Percentiles rank a stretch among this genome's conserved stretches.
Evolutionary conservation across 2,888 invertebrate species (phyloP).

Genomic region (Nephrotoma guestfalica): DNA sequence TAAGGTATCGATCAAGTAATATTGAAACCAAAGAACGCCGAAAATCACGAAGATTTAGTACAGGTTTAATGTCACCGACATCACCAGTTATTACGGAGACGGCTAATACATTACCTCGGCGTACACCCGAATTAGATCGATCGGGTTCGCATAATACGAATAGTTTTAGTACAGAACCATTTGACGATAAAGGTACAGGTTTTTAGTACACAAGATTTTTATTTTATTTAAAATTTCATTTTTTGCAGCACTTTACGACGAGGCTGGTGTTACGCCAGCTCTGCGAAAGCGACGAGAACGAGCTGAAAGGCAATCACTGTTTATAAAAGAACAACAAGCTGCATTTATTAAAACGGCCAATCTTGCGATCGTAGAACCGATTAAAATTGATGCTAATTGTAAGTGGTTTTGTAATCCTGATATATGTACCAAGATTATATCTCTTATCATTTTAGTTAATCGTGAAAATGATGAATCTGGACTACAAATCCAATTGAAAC

Average conservation of each 20-base stretch:
- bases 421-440: neutral
- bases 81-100: slow-evolving; percentile 13
- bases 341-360: slow-evolving; percentile 23
- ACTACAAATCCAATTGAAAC: slow-evolving; percentile 52
- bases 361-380: neutral
- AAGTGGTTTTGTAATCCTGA: neutral
- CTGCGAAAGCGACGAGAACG: slow-evolving; percentile 66
- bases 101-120: slow-evolving; percentile 16
- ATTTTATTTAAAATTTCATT: neutral
- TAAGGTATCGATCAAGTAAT: slow-evolving; percentile 45
- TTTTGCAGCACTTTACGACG: slow-evolving; percentile 20
- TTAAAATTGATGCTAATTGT: neutral
- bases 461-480: slow-evolving; percentile 42
- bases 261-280: slow-evolving; percentile 68
- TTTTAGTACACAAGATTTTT: neutral
- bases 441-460: slow-evolving; percentile 26
- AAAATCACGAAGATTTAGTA: slow-evolving; percentile 63
- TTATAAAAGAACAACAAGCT: slow-evolving; percentile 73
- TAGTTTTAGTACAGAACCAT: slow-evolving; percentile 26
- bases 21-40: slow-evolving; percentile 45
- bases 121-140: slow-evolving; percentile 29
- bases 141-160: slow-evolving; percentile 39
- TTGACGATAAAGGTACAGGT: slow-evolving; percentile 14
- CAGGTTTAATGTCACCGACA: slow-evolving; percentile 44
- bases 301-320: slow-evolving; percentile 70